A percentile compares a stretch with the other conserved stretches of the same genome.
phyloP scores from a whole-genome alignment of 2,113 vertebrate genomes.

The Ceyx margarethae region DNA sequence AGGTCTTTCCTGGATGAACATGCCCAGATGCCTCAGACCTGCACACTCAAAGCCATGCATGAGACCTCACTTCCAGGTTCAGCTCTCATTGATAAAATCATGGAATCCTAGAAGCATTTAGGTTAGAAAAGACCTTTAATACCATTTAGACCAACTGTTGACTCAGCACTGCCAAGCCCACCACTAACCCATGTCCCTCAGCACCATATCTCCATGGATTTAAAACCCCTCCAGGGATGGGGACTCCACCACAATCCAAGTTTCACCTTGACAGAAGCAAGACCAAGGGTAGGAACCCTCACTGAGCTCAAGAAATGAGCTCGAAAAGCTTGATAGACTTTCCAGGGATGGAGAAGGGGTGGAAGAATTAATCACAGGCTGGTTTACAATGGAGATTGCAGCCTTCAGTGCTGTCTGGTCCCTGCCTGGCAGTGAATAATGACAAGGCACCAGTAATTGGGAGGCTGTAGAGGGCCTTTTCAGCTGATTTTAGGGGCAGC shows the following conservation, averaged over 20 bases:
- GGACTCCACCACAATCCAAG: background rate
- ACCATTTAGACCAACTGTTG: too few relatives aligned
- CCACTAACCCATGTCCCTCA: too few relatives aligned
- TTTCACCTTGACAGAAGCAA: background rate
- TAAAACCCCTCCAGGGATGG: too few relatives aligned
- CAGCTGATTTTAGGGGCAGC: slow-evolving; percentile 13
- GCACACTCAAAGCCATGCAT: background rate
- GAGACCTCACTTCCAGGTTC: background rate
- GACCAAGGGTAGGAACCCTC: background rate
- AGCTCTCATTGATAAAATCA: background rate
- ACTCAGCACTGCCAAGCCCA: too few relatives aligned
- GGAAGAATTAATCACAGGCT: background rate
- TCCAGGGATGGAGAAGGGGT: background rate
- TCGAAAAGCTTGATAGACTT: background rate
- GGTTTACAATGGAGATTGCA: background rate
- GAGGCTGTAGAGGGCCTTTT: background rate
- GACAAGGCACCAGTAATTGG: background rate
- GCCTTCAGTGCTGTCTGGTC: background rate
- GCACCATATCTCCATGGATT: too few relatives aligned
- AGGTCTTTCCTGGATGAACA: too few relatives aligned
- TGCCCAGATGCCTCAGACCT: background rate
- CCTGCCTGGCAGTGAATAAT: background rate
- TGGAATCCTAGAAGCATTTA: too few relatives aligned
- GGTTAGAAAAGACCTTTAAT: too few relatives aligned
- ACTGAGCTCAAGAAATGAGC: background rate